Evolutionary conservation across 2,888 invertebrate species (phyloP).

Genomic region (Heliconius ismenius): DNA sequence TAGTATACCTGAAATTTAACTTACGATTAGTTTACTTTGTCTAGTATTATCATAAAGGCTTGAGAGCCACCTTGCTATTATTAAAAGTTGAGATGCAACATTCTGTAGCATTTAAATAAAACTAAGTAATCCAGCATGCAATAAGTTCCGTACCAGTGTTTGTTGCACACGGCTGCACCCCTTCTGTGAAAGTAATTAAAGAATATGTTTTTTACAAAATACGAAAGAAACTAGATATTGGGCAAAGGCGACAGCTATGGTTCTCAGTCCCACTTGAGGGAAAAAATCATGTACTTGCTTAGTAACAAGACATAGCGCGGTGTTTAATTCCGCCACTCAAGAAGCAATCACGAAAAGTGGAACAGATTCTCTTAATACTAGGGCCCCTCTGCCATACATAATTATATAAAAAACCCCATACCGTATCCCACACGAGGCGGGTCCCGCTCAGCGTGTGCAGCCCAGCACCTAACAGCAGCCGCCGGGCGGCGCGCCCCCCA

Average conservation of each 20-base stretch:
- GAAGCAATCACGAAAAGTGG: too few relatives aligned
- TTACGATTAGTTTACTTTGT: constrained; percentile 35
- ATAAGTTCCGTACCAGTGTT: constrained; percentile 72
- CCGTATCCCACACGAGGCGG: constrained; percentile 27
- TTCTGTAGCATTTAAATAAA: constrained; percentile 69
- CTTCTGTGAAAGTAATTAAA: constrained; percentile 45
- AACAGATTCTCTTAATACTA: too few relatives aligned
- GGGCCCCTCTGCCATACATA: too few relatives aligned
- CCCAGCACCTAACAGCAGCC: constrained; percentile 91
- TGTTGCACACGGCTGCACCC: constrained; percentile 77
- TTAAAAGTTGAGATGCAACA: constrained; percentile 64
- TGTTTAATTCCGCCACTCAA: too few relatives aligned
- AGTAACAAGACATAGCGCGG: too few relatives aligned
- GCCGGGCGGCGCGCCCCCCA: constrained; percentile 90
- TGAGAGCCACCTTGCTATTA: constrained; percentile 46
- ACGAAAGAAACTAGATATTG: neutral
- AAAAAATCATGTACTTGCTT: too few relatives aligned
- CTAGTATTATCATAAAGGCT: constrained; percentile 33
- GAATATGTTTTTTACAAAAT: neutral
- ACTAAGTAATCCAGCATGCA: constrained; percentile 71
- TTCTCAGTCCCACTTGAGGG: too few relatives aligned
- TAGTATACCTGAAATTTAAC: constrained; percentile 38
- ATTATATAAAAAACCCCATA: neutral
- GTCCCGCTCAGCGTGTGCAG: constrained; percentile 73
- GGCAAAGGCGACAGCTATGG: too few relatives aligned